Evolutionary conservation across 2,888 invertebrate genomes (phyloP).

Genomic region (Phragmatobia fuliginosa): DNA sequence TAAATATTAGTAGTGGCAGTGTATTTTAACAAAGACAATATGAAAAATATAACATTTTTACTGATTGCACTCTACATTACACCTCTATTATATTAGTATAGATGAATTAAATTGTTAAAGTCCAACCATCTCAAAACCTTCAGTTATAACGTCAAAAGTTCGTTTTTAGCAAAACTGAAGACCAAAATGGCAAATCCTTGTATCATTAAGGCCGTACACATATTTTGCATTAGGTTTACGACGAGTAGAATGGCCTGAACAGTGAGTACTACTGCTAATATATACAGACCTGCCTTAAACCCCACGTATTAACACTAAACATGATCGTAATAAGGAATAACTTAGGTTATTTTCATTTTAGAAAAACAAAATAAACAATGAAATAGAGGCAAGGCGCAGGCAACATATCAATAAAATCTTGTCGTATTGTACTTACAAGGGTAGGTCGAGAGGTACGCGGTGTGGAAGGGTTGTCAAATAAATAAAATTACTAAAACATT

Average conservation of each 20-base stretch:
- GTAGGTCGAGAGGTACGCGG: too few species aligned
- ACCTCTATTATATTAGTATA: too few species aligned
- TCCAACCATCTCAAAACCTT: background rate
- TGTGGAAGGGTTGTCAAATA: too few species aligned
- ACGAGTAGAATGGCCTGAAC: slow-evolving; percentile 2
- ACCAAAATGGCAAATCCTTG: slow-evolving; percentile 14
- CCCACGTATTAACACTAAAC: background rate
- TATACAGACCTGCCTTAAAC: background rate
- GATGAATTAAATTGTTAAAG: background rate
- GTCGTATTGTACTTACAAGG: too few species aligned
- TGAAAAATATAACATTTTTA: too few species aligned
- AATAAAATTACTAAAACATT: too few species aligned
- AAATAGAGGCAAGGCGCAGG: too few species aligned
- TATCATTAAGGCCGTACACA: slow-evolving; percentile 19
- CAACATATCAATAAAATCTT: too few species aligned
- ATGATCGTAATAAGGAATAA: background rate
- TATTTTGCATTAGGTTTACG: slow-evolving; percentile 26
- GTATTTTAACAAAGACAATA: too few species aligned
- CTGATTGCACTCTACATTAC: background rate
- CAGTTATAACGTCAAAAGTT: background rate
- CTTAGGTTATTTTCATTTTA: too few species aligned
- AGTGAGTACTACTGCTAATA: slow-evolving; percentile 7
- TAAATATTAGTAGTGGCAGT: too few species aligned
- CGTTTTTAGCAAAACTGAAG: background rate
- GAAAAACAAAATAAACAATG: too few species aligned